Conservation (phyloP, 2,888 invertebrate genomes). For the Thymelicus lineola region DNA sequence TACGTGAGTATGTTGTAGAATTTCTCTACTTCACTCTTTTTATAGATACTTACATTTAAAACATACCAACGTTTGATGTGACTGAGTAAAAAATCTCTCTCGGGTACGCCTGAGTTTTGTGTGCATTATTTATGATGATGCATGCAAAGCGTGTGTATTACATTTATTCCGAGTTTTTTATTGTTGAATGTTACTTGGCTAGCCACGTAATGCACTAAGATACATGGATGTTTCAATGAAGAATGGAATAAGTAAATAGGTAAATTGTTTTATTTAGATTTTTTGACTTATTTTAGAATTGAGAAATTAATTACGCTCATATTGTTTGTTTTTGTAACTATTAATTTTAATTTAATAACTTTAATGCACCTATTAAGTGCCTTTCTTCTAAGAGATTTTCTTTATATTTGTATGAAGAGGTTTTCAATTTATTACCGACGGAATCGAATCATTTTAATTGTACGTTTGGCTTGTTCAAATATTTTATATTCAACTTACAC, state of each 20-base stretch:
- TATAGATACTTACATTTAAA: slow-evolving; percentile 33
- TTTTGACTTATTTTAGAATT: too few relatives aligned
- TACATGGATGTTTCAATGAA: neutral
- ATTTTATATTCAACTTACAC: too few relatives aligned
- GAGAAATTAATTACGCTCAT: too few relatives aligned
- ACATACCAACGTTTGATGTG: slow-evolving; percentile 34
- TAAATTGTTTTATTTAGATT: too few relatives aligned
- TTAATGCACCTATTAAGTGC: too few relatives aligned
- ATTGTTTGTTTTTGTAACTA: too few relatives aligned
- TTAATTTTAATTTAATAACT: too few relatives aligned
- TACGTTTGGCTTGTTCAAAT: too few relatives aligned
- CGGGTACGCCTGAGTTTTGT: slow-evolving; percentile 13
- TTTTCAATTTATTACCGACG: too few relatives aligned
- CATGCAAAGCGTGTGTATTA: slow-evolving; percentile 30
- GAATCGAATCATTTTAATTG: too few relatives aligned
- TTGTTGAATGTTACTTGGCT: slow-evolving; percentile 10
- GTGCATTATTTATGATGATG: slow-evolving; percentile 30
- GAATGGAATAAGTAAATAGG: neutral
- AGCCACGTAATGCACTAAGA: neutral
- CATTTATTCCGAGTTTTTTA: slow-evolving; percentile 16
- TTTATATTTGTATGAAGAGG: too few relatives aligned
- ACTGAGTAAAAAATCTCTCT: slow-evolving; percentile 31
- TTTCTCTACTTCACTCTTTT: slow-evolving; percentile 53
- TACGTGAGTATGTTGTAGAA: slow-evolving; percentile 79
- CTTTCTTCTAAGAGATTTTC: too few relatives aligned